Evolutionary conservation across 2,113 vertebrate genomes (phyloP), one percentile per base, ranked within the genome.

Genomic region (Taxidea taxus): DNA sequence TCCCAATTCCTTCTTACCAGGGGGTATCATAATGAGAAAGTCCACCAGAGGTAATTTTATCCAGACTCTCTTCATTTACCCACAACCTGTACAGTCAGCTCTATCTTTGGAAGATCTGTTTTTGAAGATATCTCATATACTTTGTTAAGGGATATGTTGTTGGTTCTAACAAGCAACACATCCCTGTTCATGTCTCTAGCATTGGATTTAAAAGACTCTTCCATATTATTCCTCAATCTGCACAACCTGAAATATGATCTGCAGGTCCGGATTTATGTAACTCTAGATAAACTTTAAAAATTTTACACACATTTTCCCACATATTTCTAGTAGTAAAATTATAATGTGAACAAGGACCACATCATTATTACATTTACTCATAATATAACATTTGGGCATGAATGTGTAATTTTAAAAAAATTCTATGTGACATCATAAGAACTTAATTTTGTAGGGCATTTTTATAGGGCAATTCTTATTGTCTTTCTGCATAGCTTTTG

Each of bases 401-500:
- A 91, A 70, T 68, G 18, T 75, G 29, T 23, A 56, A 47, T 42
- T 15, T 29, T n/a, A 20, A 29, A 51, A 87, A 60, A 74, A 49
- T 34, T 91, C 34, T 62, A 10, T 62, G 3, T 54, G 72, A 42
- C 11, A 70, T 49, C 91, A 29, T 44, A 83, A 72, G 12, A 14
- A 80, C 15, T 87, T 93, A 83, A 91, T 51, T 88, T 95, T 72
- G 10, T 54, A 86, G 7, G 16, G 14, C 12, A 42, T 8, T 75
- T 95, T 87, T 77, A 81, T 58, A 44, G n/a, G 42, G 14, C 6
- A 7, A 13, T 77, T 84, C n/a, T 81, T 90, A 81, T 77, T 80
- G 44, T 92, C 34, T 14, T 87, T 34, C 7, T 70, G 1, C 2
- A 39, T 39, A 56, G 11, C 13, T 64, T 81, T 54, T 96, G 62